A percentile compares a stretch with the other conserved stretches of the same genome.
These are phyloP conservation scores for Halcyon chelicuti DNA, from an alignment of 2,797 vertebrate species.

Conservation along the genomic window DNA sequence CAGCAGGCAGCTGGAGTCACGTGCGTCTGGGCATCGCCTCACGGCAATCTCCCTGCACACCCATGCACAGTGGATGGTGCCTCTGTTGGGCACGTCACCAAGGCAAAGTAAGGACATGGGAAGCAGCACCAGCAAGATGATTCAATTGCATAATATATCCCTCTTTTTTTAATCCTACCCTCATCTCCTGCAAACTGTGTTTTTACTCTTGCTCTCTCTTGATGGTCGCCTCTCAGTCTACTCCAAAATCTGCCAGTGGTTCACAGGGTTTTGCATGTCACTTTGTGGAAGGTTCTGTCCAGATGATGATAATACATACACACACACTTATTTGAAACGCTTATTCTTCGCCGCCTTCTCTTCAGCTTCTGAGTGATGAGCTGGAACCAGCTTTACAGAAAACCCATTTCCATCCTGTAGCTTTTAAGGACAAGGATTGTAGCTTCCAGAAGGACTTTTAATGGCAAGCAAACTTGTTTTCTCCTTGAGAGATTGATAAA, in stretches of 20 bases:
- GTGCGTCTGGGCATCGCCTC: accelerated
- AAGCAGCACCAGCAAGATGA: neutral
- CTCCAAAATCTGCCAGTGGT: neutral
- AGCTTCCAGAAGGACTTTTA: neutral
- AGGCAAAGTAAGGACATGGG: neutral
- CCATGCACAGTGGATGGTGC: neutral
- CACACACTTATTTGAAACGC: neutral
- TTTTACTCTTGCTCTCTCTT: neutral
- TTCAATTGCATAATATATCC: neutral
- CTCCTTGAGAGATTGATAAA: neutral
- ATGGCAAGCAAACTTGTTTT: neutral
- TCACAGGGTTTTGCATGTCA: neutral
- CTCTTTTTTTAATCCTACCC: neutral
- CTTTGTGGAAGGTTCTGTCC: neutral
- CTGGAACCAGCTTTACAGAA: neutral
- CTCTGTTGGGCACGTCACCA: neutral
- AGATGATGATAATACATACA: neutral
- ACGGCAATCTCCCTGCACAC: neutral
- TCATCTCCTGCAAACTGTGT: neutral
- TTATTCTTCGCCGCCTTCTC: neutral
- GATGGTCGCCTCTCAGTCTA: too few species aligned
- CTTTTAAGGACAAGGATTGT: neutral
- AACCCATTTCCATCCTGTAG: neutral
- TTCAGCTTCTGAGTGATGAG: neutral
- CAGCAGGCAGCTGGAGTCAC: neutral